A percentile compares a stretch with the other conserved stretches of the same genome.
phyloP scores from a whole-genome alignment of 1,140 invertebrate genomes.

The Hetaerina americana region DNA sequence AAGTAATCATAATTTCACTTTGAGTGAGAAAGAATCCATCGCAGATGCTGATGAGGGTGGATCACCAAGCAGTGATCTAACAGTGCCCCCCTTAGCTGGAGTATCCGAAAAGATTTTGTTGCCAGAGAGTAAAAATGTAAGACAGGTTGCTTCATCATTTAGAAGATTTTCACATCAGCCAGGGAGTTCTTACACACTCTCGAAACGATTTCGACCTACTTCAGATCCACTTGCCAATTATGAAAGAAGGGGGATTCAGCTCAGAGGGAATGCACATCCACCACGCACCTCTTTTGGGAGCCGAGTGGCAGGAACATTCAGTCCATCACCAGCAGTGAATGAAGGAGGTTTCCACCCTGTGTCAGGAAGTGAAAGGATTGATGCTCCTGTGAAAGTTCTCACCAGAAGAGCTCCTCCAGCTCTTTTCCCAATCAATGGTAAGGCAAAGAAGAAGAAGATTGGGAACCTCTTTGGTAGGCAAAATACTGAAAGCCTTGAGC shows the following conservation, averaged over 20 bases:
- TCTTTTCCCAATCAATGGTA: too few relatives aligned
- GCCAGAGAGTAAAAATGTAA: not conserved
- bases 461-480: slow-evolving; percentile 23
- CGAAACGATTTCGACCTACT: not conserved
- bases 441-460: slow-evolving; percentile 29
- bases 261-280: too few relatives aligned
- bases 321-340: not conserved
- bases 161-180: not conserved
- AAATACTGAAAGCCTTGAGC: slow-evolving; percentile 46
- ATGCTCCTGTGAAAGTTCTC: slow-evolving; percentile 11
- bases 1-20: not conserved
- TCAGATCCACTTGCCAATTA: too few relatives aligned
- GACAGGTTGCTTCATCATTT: too few relatives aligned
- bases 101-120: not conserved
- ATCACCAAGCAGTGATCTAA: slow-evolving; percentile 9
- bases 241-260: not conserved
- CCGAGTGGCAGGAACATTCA: too few relatives aligned
- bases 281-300: too few relatives aligned
- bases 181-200: too few relatives aligned
- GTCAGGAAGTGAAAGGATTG: not conserved
- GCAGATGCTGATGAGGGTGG: not conserved
- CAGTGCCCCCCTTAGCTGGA: slow-evolving; percentile 28
- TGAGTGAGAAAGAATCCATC: not conserved
- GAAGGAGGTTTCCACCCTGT: not conserved
- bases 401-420: slow-evolving; percentile 18